These are phyloP conservation scores for Trichopria drosophilae DNA, from an alignment of 2,888 invertebrate species.

Conservation along the genomic window DNA sequence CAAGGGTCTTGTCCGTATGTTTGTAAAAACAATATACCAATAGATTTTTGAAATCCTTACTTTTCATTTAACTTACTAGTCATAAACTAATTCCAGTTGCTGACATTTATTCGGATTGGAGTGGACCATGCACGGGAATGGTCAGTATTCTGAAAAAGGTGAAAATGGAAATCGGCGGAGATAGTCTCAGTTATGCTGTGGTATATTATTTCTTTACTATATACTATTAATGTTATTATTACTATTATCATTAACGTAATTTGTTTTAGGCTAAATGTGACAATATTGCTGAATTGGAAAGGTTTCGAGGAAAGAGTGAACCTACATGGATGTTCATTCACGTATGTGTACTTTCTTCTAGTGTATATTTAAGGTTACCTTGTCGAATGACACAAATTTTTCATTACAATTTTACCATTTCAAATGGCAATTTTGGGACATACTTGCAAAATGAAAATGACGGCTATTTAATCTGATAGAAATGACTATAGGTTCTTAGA, in stretches of 20 bases:
- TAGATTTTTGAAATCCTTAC: slow-evolving; percentile 2
- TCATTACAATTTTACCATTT: neutral
- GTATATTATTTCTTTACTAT: slow-evolving; percentile 59
- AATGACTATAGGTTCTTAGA: slow-evolving; percentile 2
- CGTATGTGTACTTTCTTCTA: slow-evolving; percentile 36
- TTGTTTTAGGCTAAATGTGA: slow-evolving; percentile 62
- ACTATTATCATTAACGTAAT: slow-evolving; percentile 11
- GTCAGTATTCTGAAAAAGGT: slow-evolving; percentile 82
- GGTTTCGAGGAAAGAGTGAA: slow-evolving; percentile 84
- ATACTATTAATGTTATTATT: slow-evolving; percentile 7
- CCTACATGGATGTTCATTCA: slow-evolving; percentile 87
- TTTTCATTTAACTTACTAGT: slow-evolving; percentile 3
- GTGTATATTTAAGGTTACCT: neutral
- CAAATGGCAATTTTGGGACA: too few species aligned
- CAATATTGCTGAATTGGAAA: slow-evolving; percentile 71
- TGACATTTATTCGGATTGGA: slow-evolving; percentile 94
- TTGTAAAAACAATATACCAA: slow-evolving; percentile 3
- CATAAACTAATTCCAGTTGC: slow-evolving; percentile 67
- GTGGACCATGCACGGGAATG: slow-evolving; percentile 89
- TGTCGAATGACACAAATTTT: neutral
- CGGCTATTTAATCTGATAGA: too few species aligned
- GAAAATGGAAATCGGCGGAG: slow-evolving; percentile 87
- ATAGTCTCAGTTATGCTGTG: slow-evolving; percentile 77
- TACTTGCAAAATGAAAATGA: too few species aligned
- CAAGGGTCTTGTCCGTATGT: slow-evolving; percentile 68